Percentiles rank a stretch among this genome's conserved stretches.
Evolutionary conservation across 2,113 vertebrate species (phyloP).

Genomic region (Bos javanicus): DNA sequence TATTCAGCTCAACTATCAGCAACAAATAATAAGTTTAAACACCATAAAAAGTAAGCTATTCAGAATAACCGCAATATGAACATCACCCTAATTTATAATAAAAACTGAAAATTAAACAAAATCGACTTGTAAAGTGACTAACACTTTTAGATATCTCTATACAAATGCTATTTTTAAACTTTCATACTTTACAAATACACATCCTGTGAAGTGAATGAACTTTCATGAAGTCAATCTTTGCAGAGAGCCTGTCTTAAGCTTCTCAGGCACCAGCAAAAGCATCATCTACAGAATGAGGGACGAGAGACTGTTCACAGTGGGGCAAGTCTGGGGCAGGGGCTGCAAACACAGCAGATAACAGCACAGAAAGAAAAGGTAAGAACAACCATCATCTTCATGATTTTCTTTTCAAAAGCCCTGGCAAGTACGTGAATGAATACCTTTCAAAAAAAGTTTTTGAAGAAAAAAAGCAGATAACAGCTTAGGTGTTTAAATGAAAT

Average conservation of each 20-base stretch:
- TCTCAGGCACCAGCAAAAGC: neutral
- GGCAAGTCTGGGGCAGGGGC: neutral
- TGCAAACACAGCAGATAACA: neutral
- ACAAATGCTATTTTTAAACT: neutral
- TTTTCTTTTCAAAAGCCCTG: neutral
- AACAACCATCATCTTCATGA: neutral
- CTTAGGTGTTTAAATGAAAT: neutral
- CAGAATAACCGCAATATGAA: neutral
- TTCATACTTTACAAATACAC: neutral
- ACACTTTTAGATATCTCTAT: neutral
- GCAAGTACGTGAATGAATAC: neutral
- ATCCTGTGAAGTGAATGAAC: neutral
- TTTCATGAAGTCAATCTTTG: neutral
- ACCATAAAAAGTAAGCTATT: neutral
- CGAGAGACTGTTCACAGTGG: neutral
- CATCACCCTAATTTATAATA: neutral
- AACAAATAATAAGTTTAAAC: neutral
- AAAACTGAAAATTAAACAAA: neutral
- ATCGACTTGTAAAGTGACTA: neutral
- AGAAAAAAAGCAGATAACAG: neutral
- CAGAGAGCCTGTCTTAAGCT: neutral
- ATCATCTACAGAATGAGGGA: neutral
- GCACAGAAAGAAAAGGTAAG: neutral
- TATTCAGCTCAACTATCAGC: neutral
- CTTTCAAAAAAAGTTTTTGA: neutral